A percentile compares a stretch with the other conserved stretches of the same genome.
These are phyloP conservation scores for Leucophenga varia DNA, from an alignment of 1,140 invertebrate species.

Conservation along the genomic window DNA sequence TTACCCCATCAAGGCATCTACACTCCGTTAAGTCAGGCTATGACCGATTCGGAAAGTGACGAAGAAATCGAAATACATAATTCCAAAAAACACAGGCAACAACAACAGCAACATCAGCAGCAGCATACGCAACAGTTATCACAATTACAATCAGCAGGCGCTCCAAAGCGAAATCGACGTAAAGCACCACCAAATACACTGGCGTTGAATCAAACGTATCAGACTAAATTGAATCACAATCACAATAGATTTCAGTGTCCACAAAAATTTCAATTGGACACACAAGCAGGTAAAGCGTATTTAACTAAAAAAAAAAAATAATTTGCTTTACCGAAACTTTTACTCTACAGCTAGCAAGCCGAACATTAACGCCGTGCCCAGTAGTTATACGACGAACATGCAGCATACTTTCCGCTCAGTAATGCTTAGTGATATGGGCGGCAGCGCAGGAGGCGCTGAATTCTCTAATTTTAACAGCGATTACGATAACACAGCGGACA, in stretches of 20 bases:
- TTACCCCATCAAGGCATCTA: constrained; percentile 63
- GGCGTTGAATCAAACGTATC: constrained; percentile 20
- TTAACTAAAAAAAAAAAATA: too few species aligned
- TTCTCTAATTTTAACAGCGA: constrained; percentile 50
- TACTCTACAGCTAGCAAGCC: too few species aligned
- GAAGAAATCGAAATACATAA: constrained; percentile 68
- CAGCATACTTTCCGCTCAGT: constrained; percentile 57
- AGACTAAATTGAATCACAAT: neutral
- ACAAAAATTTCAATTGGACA: constrained; percentile 27
- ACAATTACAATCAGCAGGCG: neutral
- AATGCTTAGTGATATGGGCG: constrained; percentile 59
- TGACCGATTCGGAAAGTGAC: constrained; percentile 74
- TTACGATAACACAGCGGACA: constrained; percentile 45
- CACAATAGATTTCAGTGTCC: neutral
- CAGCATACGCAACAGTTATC: constrained; percentile 7
- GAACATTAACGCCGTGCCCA: constrained; percentile 14
- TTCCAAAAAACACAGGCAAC: constrained; percentile 42
- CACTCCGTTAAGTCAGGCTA: constrained; percentile 68
- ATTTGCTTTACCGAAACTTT: too few species aligned
- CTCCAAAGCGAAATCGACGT: constrained; percentile 42
- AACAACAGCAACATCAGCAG: constrained; percentile 17
- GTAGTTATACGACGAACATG: constrained; percentile 45
- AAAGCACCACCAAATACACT: constrained; percentile 35
- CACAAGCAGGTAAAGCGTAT: constrained; percentile 7
- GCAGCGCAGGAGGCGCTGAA: constrained; percentile 31